Evolutionary conservation across 2,113 vertebrate genomes (phyloP), one percentile per base, ranked within the genome.

Genomic region (Aegithalos caudatus): DNA sequence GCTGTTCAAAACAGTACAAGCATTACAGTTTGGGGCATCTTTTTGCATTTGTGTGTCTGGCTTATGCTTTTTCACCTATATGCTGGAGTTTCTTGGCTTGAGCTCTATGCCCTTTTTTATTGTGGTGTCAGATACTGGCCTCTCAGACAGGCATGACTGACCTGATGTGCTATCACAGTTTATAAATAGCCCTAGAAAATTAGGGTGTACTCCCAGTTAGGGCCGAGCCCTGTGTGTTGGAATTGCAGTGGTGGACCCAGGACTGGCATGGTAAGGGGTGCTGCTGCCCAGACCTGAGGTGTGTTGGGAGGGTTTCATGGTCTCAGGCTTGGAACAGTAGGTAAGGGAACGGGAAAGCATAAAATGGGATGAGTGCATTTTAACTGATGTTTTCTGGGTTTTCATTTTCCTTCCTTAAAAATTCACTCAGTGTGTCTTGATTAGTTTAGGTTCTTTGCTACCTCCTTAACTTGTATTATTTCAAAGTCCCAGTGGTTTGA

Each of bases 221-320:
- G 44, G 12, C 44, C 83, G 67, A 45, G 35, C 31, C 87, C 21
- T 79, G 10, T 35, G 1, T 65, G 14, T 23, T 69, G 64, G n/a
- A 77, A 35, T 51, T 85, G 38, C 3, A 4, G 29, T 54, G 61
- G 72, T 65, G 60, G 80, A 57, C 15, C 15, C 27, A n/a, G 67
- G 71, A 53, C n/a, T 77, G 80, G 37, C 0, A 0, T 16, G 37
- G 37, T 79, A 37, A 38, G 47, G 61, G 62, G 23, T 92, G 88
- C 29, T 79, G 47, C 56, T 90, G 42, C 33, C 60, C 29, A 21
- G 29, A 57, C 20, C 58, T 44, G 40, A 57, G 84, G 24, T 57
- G 8, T 0, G 0, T 3, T 71, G 37, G 40, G 57, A 82, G 27
- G 1, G 0, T 7, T 47, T 85, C 18, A 1, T 70, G 38, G 19